Evolutionary conservation across 2,888 invertebrate species (phyloP).

Genomic region (Capitulum mitella): DNA sequence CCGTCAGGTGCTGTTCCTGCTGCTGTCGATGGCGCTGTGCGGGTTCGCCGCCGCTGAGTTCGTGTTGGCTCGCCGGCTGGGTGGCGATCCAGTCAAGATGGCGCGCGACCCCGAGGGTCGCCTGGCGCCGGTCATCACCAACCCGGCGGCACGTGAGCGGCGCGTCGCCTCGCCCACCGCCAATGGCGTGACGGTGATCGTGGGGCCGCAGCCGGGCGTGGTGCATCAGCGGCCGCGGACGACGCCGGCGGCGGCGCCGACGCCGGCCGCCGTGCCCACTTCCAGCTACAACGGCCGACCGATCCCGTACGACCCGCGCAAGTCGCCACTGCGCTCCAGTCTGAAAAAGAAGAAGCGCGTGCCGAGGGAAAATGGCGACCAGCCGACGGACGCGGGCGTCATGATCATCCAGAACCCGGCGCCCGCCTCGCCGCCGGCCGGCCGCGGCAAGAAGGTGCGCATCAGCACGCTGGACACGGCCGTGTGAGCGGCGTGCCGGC

Average conservation of each 20-base stretch:
- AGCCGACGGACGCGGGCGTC: not conserved
- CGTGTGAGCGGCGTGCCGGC: not conserved
- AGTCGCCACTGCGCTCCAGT: conserved; percentile 20
- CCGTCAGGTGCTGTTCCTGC: conserved; percentile 2
- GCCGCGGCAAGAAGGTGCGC: conserved; percentile 1
- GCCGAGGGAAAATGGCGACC: not conserved
- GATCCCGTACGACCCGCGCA: conserved; percentile 11
- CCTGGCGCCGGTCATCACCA: conserved; percentile 17
- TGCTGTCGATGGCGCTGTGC: conserved; percentile 20
- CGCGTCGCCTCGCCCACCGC: not conserved
- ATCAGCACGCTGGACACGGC: conserved; percentile 21
- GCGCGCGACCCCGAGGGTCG: conserved; percentile 19
- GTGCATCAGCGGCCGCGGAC: not conserved
- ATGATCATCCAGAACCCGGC: conserved; percentile 5
- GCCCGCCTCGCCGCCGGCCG: not conserved
- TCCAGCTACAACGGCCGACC: conserved; percentile 21
- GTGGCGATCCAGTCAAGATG: conserved; percentile 26
- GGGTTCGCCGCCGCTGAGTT: conserved; percentile 20
- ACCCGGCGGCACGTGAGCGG: conserved; percentile 20
- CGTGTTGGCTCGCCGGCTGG: conserved; percentile 24
- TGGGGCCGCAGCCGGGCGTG: not conserved
- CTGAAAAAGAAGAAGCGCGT: conserved; percentile 9
- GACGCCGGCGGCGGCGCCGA: not conserved
- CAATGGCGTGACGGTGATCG: conserved; percentile 5
- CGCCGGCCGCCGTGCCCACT: not conserved